phyloP scores from a whole-genome alignment of 2,113 vertebrate genomes.

The Callochromis pleurospilus region DNA sequence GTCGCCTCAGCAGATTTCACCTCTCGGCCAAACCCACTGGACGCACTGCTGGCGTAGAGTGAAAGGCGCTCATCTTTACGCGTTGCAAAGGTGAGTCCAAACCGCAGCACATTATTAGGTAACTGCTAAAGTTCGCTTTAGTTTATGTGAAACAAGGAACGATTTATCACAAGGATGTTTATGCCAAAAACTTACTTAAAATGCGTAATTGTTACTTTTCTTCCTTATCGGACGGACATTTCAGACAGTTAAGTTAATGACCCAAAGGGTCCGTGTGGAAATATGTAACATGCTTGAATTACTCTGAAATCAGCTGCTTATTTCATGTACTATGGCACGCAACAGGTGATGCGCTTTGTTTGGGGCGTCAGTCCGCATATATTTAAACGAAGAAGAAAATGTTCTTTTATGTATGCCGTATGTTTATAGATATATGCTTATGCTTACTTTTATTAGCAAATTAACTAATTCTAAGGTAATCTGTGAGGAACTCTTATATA shows the following conservation, averaged over 20 bases:
- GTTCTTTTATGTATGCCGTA: not conserved
- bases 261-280: not conserved
- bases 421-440: not conserved
- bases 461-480: not conserved
- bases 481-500: not conserved
- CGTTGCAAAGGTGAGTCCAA: slow-evolving; percentile 48
- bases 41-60: not conserved
- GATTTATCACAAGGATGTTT: not conserved
- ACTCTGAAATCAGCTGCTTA: not conserved
- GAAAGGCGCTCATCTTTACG: slow-evolving; percentile 12
- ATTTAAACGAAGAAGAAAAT: not conserved
- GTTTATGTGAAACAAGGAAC: not conserved
- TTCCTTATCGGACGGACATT: not conserved
- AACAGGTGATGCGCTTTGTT: not conserved
- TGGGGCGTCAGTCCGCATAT: not conserved
- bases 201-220: not conserved
- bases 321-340: not conserved
- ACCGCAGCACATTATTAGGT: not conserved
- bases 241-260: not conserved
- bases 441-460: not conserved
- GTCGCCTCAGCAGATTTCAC: slow-evolving; percentile 10
- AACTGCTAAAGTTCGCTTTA: not conserved
- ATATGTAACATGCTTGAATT: not conserved
- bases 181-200: not conserved
- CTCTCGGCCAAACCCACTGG: slow-evolving; percentile 9